Conservation (phyloP, 2,797 vertebrate genomes). For the Pteropus rufus region DNA sequence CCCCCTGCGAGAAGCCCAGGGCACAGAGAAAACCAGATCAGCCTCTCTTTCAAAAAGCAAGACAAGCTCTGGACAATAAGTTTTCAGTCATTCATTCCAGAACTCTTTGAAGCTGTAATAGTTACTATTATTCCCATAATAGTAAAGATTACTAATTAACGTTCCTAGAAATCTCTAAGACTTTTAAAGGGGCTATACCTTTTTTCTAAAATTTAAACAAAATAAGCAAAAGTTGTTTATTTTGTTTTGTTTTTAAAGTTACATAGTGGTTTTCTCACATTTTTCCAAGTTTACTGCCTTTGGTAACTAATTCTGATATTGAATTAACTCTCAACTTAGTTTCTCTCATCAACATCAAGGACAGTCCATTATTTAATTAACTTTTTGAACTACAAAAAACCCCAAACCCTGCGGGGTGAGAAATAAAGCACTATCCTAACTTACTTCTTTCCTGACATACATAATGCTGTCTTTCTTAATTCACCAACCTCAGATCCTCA, state of each 20-base stretch:
- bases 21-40: not conserved
- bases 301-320: conserved; percentile 18
- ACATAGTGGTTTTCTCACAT: not conserved
- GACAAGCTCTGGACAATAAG: not conserved
- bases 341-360: conserved; percentile 21
- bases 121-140: conserved; percentile 10
- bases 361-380: conserved; percentile 2
- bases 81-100: conserved; percentile 23
- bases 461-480: not conserved
- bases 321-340: not conserved
- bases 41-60: not conserved
- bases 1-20: not conserved
- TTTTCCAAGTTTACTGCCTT: conserved; percentile 26
- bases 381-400: conserved; percentile 13
- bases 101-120: conserved; percentile 1
- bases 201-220: conserved; percentile 42
- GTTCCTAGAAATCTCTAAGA: conserved; percentile 9
- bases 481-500: not conserved
- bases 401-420: not conserved
- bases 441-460: not conserved
- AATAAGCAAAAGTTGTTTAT: not conserved
- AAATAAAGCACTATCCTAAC: not conserved
- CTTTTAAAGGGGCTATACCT: not conserved
- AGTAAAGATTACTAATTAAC: conserved; percentile 45
- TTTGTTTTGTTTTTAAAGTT: not conserved